phyloP scores from a whole-genome alignment of 2,113 vertebrate species.

The Nerophis ophidion region DNA sequence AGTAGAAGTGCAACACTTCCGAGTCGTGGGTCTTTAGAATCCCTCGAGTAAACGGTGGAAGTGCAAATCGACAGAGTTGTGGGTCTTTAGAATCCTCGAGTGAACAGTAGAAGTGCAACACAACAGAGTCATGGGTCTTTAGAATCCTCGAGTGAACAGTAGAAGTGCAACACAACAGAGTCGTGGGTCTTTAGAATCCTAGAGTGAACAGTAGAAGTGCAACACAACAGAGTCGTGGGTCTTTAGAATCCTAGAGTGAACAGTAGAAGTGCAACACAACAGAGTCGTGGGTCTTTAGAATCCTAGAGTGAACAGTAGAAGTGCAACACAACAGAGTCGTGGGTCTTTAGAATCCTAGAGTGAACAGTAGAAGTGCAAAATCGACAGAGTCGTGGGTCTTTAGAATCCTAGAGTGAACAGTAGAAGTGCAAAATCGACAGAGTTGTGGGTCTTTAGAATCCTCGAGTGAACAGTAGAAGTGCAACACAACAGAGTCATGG shows the following conservation, averaged over 20 bases:
- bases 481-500: conserved; percentile 10
- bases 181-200: conserved; percentile 3
- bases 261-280: conserved; percentile 11
- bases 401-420: conserved; percentile 4
- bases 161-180: conserved; percentile 15
- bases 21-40: conserved; percentile 11
- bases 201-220: conserved; percentile 14
- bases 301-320: conserved; percentile 10
- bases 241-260: conserved; percentile 4
- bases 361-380: conserved; percentile 12
- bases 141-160: conserved; percentile 2
- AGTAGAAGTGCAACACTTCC: conserved; percentile 10
- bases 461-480: conserved; percentile 11
- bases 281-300: conserved; percentile 9
- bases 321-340: conserved; percentile 14
- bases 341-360: conserved; percentile 2
- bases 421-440: conserved; percentile 7
- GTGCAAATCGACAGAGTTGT: conserved; percentile 12
- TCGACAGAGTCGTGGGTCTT: conserved; percentile 8
- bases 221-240: conserved; percentile 8
- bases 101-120: conserved; percentile 12
- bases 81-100: conserved; percentile 2
- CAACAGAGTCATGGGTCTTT: conserved; percentile 8
- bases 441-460: conserved; percentile 11
- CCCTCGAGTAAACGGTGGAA: conserved; percentile 7